Percentiles rank a stretch among this genome's conserved stretches.
phyloP scores from a whole-genome alignment of 2,888 invertebrate species.

The Prosopocoilus inquinatus region DNA sequence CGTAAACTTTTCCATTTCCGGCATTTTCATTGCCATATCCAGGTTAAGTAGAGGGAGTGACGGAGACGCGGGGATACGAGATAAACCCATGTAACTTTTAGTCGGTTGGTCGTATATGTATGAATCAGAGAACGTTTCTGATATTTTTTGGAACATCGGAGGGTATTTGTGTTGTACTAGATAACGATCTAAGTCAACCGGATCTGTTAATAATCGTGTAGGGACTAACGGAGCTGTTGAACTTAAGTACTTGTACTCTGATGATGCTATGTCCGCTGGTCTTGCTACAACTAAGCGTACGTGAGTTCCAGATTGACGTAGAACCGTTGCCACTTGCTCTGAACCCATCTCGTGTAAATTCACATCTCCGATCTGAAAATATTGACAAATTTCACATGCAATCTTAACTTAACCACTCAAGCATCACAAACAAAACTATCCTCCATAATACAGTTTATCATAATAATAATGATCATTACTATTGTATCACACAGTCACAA shows the following conservation, averaged over 20 bases:
- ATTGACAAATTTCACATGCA: neutral
- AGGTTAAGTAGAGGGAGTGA: slow-evolving; percentile 53
- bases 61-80: slow-evolving; percentile 48
- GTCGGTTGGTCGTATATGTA: slow-evolving; percentile 24
- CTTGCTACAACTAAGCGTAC: slow-evolving; percentile 93
- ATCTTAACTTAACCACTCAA: too few species aligned
- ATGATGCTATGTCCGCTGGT: slow-evolving; percentile 70
- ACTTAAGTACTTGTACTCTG: slow-evolving; percentile 58
- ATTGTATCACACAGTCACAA: too few species aligned
- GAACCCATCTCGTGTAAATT: slow-evolving; percentile 97
- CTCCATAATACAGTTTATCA: too few species aligned
- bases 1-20: slow-evolving; percentile 92
- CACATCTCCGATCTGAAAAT: slow-evolving; percentile 49
- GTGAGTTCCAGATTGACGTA: slow-evolving; percentile 92
- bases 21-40: slow-evolving; percentile 64
- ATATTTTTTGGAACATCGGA: slow-evolving; percentile 60
- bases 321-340: slow-evolving; percentile 93
- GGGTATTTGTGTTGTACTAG: slow-evolving; percentile 80
- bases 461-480: too few species aligned
- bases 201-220: slow-evolving; percentile 76
- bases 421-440: too few species aligned
- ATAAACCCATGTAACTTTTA: slow-evolving; percentile 40
- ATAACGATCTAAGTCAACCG: slow-evolving; percentile 82
- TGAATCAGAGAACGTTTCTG: slow-evolving; percentile 31
- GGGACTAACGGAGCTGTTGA: slow-evolving; percentile 65